Base-by-base conservation (phyloP, 2,113 vertebrate species). In the Pelobates fuscus region DNA sequence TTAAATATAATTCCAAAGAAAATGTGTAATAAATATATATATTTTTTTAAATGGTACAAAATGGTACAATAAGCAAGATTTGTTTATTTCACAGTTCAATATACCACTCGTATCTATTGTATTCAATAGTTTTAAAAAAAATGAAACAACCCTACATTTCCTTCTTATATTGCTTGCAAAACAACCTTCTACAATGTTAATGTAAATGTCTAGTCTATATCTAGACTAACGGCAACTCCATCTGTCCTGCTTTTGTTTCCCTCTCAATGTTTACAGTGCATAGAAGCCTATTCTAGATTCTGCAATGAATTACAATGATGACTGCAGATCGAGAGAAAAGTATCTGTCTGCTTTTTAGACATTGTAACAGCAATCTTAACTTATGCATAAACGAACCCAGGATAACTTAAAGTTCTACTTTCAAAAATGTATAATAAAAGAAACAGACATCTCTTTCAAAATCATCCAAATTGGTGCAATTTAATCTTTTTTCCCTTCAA, bases 391-490 rank as follows among this genome's bases (percentile, higher is more conserved):
- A 41, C 24, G 18, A 75, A 25, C 11, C 25, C 15, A 18, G 14
- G 20, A 54, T 25, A 26, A 63, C 60, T 64, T 60, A 67, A 74
- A 74, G 49, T 74, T 59, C 72, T 60, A 30, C 54, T 75, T 75
- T 67, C 18, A 44, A 52, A 37, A 67, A 67, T 67, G 10, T 74
- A 26, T 41, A 74, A 75, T 67, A 60, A 67, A 75, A 67, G 72
- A 60, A 75, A 67, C 55, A 44, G 54, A 67, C 64, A 21, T 49
- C 24, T 67, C 25, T 20, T n/a, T 11, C n/a, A 58, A 75, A 75
- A 75, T 59, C 54, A 59, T 67, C 72, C 49, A 67, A 75, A 75
- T 75, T 75, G 72, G 37, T 67, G 72, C 72, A 75, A 75, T 75
- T 75, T 75, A 46, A 60, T 75, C 54, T 32, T 61, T 59, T 75